Evolutionary conservation across 2,888 invertebrate genomes (phyloP), one percentile per base, ranked within the genome.

Genomic region (Phyllotreta cruciferae): DNA sequence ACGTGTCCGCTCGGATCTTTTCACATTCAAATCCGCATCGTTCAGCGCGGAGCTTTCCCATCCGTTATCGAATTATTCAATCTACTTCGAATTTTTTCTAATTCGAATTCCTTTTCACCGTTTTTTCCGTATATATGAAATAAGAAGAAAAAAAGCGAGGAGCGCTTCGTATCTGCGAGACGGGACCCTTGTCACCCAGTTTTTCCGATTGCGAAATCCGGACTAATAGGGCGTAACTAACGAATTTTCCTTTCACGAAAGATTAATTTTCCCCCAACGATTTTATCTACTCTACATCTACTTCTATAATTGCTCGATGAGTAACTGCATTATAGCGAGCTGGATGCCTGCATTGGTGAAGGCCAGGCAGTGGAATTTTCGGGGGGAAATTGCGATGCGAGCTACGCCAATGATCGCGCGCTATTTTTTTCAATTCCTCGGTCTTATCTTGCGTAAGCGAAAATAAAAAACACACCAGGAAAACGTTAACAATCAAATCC

Each of bases 401-500:
- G 24, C 24, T 24, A 34, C 49, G 49, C 35, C 36, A 10, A 34
- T 35, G 49, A 1, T 7, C 6, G 5, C 39, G 9, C 10, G 52
- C 10, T 53, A 24, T 6, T 8, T 14, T 37, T 39, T 53, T 8
- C 6, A 4, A 24, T 24, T 53, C 11, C 13, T 38, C 39, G 39
- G 8, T 6, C 10, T 53, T 53, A 53, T 53, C 53, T 53, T 7
- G 39, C 53, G 39, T 53, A 53, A 53, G 53, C 53, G 39, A 53
- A 53, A 53, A 53, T 39, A 53, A 24, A 24, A 24, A 24, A 24
- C 24, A 24, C 24, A 24, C 24, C 38, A 38, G 53, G 9, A 53
- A 53, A 53, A 53, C 11, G 53, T 53, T 53, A 53, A 53, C 37
- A 53, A 53, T 53, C 38, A 53, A 53, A 53, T 53, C 53, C 53